Conservation (phyloP, 2,888 invertebrate genomes). For the Drosophila fungiperda region DNA sequence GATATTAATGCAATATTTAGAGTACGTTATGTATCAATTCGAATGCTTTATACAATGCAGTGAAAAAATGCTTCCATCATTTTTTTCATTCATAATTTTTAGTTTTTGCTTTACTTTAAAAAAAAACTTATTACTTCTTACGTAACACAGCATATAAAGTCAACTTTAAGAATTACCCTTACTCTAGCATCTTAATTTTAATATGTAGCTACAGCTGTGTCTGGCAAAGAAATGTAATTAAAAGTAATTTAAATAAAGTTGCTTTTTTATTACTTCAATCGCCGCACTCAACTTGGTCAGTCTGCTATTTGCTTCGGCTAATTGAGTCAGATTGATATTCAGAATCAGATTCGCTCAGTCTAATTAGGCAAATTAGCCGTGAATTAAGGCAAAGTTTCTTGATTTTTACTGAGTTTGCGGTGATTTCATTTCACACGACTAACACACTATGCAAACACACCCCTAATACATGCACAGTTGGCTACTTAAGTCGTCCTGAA, state of each 20-base stretch:
- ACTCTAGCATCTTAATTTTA: not conserved
- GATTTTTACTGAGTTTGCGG: constrained; percentile 9
- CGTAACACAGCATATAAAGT: not conserved
- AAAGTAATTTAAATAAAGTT: constrained; percentile 53
- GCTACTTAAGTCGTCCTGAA: constrained; percentile 27
- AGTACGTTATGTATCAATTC: not conserved
- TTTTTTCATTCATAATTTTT: not conserved
- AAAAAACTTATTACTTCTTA: not conserved
- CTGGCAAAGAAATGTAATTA: not conserved
- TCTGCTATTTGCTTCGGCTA: constrained; percentile 45
- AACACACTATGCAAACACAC: constrained; percentile 1
- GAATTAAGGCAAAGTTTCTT: constrained; percentile 49
- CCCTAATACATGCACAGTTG: not conserved
- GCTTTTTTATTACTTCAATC: not conserved
- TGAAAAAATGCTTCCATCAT: not conserved
- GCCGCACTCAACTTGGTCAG: constrained; percentile 1
- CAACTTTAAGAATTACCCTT: not conserved
- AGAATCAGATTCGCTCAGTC: constrained; percentile 17
- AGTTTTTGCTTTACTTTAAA: not conserved
- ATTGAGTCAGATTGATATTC: constrained; percentile 71
- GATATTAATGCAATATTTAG: too few species aligned
- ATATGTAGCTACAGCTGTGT: not conserved
- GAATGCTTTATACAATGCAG: not conserved
- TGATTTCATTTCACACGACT: constrained; percentile 32
- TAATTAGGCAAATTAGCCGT: constrained; percentile 73